phyloP scores from a whole-genome alignment of 2,888 invertebrate species.

The Thera obeliscata region DNA sequence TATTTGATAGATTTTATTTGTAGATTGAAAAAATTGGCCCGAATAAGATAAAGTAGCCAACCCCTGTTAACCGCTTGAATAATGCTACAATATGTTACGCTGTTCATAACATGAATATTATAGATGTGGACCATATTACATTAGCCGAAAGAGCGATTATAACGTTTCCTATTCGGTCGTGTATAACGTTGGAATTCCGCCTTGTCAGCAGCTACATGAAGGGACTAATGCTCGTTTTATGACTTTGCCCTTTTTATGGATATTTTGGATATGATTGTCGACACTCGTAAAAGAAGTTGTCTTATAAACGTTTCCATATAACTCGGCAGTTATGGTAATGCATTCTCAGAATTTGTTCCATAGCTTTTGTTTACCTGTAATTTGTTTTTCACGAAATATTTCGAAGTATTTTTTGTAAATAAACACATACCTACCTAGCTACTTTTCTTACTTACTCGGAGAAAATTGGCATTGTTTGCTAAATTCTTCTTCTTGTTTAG shows the following conservation, averaged over 20 bases:
- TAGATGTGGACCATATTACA: slow-evolving; percentile 45
- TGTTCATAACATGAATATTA: slow-evolving; percentile 40
- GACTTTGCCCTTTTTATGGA: slow-evolving; percentile 73
- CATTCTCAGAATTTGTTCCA: slow-evolving; percentile 33
- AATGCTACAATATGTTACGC: slow-evolving; percentile 45
- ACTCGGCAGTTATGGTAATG: slow-evolving; percentile 41
- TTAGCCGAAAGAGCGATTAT: slow-evolving; percentile 48
- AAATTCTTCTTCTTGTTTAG: background rate
- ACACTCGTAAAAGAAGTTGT: slow-evolving; percentile 67
- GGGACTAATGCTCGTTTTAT: slow-evolving; percentile 76
- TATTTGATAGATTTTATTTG: too few species aligned
- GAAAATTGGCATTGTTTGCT: too few species aligned
- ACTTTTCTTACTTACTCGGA: too few species aligned
- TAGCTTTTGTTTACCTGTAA: slow-evolving; percentile 20
- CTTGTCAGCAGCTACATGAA: slow-evolving; percentile 64
- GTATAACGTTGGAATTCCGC: slow-evolving; percentile 55
- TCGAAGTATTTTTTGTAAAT: background rate
- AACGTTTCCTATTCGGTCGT: slow-evolving; percentile 49
- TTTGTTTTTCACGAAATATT: background rate
- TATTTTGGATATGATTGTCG: slow-evolving; percentile 75
- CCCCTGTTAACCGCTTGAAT: slow-evolving; percentile 40
- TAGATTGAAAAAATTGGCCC: slow-evolving; percentile 29
- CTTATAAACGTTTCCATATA: slow-evolving; percentile 58
- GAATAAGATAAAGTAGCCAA: background rate
- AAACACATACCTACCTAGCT: background rate